Percentiles rank a stretch among this genome's conserved stretches.
phyloP scores from a whole-genome alignment of 2,113 vertebrate species.

The Scolopax mira region DNA sequence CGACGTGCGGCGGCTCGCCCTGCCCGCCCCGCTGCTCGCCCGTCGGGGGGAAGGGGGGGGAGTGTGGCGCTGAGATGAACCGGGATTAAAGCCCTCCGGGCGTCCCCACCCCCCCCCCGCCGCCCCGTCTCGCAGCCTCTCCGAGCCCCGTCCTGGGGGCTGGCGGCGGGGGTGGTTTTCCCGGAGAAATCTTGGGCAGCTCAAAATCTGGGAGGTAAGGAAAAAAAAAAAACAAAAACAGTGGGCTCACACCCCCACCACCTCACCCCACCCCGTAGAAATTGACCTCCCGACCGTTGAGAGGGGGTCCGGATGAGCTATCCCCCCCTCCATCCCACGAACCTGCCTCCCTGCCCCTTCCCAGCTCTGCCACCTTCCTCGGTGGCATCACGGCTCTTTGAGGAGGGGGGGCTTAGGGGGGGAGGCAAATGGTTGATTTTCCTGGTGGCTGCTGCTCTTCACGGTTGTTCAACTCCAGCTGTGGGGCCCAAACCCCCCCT shows the following conservation, averaged over 20 bases:
- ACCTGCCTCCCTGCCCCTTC: not conserved
- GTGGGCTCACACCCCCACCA: too few relatives aligned
- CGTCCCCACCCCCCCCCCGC: too few relatives aligned
- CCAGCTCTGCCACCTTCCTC: not conserved
- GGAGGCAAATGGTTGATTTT: not conserved
- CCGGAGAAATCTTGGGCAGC: not conserved
- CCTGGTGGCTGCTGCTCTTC: not conserved
- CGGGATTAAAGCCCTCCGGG: too few relatives aligned
- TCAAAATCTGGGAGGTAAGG: not conserved
- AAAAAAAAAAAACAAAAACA: too few relatives aligned
- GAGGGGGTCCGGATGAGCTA: too few relatives aligned
- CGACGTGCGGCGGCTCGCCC: not conserved
- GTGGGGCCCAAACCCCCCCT: not conserved
- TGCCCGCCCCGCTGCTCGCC: not conserved
- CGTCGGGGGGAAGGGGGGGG: too few relatives aligned
- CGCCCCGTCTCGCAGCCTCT: not conserved
- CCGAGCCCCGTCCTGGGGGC: not conserved
- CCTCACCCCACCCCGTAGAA: not conserved
- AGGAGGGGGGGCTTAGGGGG: too few relatives aligned
- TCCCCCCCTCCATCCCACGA: too few relatives aligned
- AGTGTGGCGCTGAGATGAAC: not conserved
- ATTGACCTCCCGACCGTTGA: fast-evolving
- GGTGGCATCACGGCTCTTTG: too few relatives aligned
- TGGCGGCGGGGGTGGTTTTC: not conserved
- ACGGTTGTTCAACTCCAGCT: fast-evolving